phyloP scores from a whole-genome alignment of 2,113 vertebrate species.

The Hippocampus comes region DNA sequence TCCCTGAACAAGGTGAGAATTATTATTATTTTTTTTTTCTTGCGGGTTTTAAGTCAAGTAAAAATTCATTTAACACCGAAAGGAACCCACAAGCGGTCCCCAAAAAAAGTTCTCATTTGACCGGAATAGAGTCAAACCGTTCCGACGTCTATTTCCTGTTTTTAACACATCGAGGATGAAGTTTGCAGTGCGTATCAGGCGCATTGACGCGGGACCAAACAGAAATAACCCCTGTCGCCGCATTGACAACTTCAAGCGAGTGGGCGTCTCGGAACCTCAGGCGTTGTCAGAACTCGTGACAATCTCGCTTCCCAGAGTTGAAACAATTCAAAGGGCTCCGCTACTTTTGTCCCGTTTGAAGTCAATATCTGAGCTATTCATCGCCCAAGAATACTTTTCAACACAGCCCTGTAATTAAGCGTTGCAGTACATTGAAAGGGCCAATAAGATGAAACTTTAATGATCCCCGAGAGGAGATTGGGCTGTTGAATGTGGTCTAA shows the following conservation, averaged over 20 bases:
- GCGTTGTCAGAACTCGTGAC: not conserved
- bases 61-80: conserved; percentile 25
- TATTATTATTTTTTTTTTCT: conserved; percentile 17
- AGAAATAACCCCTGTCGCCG: not conserved
- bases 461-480: conserved; percentile 28
- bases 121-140: not conserved
- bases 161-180: not conserved
- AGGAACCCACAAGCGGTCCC: not conserved
- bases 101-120: not conserved
- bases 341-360: conserved; percentile 23
- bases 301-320: not conserved
- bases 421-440: conserved; percentile 16
- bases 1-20: conserved; percentile 50
- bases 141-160: no score
- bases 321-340: not conserved
- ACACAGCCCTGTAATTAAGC: conserved; percentile 13
- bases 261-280: not conserved
- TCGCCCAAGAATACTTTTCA: conserved; percentile 3
- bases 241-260: not conserved
- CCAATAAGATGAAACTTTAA: conserved; percentile 40
- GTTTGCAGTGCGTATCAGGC: not conserved
- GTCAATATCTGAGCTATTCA: conserved; percentile 22
- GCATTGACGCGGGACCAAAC: not conserved
- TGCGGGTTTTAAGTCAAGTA: conserved; percentile 23
- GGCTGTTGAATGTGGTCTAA: conserved; percentile 17